A percentile compares a stretch with the other conserved stretches of the same genome.
Evolutionary conservation across 2,797 vertebrate species (phyloP).

Genomic region (Hyperoplus lanceolatus): DNA sequence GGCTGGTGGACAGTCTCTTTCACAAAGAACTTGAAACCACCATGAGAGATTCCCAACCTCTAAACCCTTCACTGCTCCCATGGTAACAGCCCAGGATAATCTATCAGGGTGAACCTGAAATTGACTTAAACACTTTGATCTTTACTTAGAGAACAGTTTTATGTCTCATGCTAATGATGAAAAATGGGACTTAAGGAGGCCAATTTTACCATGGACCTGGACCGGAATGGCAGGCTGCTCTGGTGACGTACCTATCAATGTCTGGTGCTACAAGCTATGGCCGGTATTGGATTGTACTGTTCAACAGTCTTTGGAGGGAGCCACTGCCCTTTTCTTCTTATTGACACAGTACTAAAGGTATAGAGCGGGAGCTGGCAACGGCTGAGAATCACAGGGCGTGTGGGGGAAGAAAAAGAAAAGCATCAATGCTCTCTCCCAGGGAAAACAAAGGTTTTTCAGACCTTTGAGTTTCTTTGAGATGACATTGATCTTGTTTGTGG

Average conservation of each 20-base stretch:
- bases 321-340: slow-evolving; percentile 68
- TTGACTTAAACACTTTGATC: slow-evolving; percentile 72
- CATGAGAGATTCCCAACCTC: slow-evolving; percentile 46
- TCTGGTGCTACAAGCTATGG: slow-evolving; percentile 55
- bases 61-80: slow-evolving; percentile 66
- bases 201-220: slow-evolving; percentile 57
- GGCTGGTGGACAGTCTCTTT: slow-evolving; percentile 29
- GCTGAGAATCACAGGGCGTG: slow-evolving; percentile 56
- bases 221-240: slow-evolving; percentile 57
- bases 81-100: slow-evolving; percentile 55
- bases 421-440: slow-evolving; percentile 26
- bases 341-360: slow-evolving; percentile 66
- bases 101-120: slow-evolving; percentile 54
- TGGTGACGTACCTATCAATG: slow-evolving; percentile 65
- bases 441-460: slow-evolving; percentile 46
- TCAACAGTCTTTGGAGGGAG: slow-evolving; percentile 70
- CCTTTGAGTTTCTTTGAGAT: slow-evolving; percentile 56
- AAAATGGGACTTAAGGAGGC: slow-evolving; percentile 78
- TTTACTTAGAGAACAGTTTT: slow-evolving; percentile 79
- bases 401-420: slow-evolving; percentile 29
- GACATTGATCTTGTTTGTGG: slow-evolving; percentile 70
- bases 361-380: slow-evolving; percentile 60
- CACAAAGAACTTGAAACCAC: slow-evolving; percentile 45
- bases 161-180: slow-evolving; percentile 81
- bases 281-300: slow-evolving; percentile 81